These are phyloP conservation scores for Genyomyrus donnyi DNA, from an alignment of 2,113 vertebrate species.

Conservation along the genomic window DNA sequence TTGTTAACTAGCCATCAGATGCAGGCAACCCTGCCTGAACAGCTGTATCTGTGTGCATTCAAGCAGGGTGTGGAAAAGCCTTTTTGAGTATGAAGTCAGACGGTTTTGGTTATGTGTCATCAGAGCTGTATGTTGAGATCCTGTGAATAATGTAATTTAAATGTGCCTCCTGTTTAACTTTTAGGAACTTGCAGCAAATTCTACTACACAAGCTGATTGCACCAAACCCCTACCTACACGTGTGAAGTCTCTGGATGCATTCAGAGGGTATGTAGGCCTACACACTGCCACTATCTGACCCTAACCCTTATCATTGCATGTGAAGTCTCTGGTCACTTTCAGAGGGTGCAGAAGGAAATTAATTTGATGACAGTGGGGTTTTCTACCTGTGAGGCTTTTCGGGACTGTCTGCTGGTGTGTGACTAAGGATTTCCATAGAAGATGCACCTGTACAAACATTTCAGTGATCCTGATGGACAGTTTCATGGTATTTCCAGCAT, in stretches of 20 bases:
- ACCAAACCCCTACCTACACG: slow-evolving; percentile 38
- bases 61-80: not conserved
- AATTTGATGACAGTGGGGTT: slow-evolving; percentile 17
- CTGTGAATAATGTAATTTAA: not conserved
- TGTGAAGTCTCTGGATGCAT: slow-evolving; percentile 54
- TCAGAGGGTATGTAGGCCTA: slow-evolving; percentile 56
- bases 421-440: not conserved
- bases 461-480: not conserved
- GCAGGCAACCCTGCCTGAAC: not conserved
- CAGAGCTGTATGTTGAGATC: not conserved
- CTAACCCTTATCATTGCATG: slow-evolving; percentile 38
- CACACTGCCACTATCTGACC: not conserved
- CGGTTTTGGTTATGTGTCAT: not conserved
- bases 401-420: not conserved
- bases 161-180: not conserved
- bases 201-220: slow-evolving; percentile 18
- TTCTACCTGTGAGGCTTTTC: not conserved
- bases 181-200: slow-evolving; percentile 20
- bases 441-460: not conserved
- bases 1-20: not conserved
- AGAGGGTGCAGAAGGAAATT: slow-evolving; percentile 46
- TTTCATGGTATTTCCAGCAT: not conserved
- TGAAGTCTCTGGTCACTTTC: slow-evolving; percentile 57
- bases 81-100: not conserved
- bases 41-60: not conserved